These are phyloP conservation scores for Anoncus sp. DNA, from an alignment of 2,888 invertebrate species.

Conservation along the genomic window DNA sequence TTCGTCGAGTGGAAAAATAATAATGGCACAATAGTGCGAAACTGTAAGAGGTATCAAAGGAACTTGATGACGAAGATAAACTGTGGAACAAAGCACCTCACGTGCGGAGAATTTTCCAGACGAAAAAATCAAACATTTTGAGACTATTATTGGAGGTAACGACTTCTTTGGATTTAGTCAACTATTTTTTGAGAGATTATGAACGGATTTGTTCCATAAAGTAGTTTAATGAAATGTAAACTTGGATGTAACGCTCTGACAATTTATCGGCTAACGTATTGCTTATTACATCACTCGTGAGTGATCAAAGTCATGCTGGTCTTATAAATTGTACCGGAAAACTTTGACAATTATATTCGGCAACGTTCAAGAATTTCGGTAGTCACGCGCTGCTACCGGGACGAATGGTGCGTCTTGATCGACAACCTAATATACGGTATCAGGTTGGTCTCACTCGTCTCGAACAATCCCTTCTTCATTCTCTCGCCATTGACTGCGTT, in stretches of 20 bases:
- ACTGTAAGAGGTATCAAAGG: not conserved
- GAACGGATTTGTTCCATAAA: too few relatives aligned
- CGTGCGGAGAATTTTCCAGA: not conserved
- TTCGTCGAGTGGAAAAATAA: not conserved
- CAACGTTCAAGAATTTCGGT: not conserved
- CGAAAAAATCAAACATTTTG: not conserved
- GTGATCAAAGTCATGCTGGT: not conserved
- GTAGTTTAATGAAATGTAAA: too few relatives aligned
- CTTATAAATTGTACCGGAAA: not conserved
- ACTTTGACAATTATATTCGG: not conserved
- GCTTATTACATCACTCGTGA: constrained; percentile 1
- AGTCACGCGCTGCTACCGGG: not conserved
- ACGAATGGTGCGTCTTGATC: not conserved
- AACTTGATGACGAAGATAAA: not conserved
- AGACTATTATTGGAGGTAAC: too few relatives aligned
- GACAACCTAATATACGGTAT: constrained; percentile 14
- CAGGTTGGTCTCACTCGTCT: not conserved
- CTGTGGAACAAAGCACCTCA: not conserved
- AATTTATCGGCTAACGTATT: not conserved
- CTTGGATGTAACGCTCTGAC: too few relatives aligned
- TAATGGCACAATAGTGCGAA: not conserved
- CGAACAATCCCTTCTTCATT: not conserved
- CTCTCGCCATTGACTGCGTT: not conserved
- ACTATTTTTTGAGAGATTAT: too few relatives aligned
- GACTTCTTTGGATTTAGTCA: too few relatives aligned